phyloP scores from a whole-genome alignment of 2,888 invertebrate genomes.

The Pyrrhia umbra region DNA sequence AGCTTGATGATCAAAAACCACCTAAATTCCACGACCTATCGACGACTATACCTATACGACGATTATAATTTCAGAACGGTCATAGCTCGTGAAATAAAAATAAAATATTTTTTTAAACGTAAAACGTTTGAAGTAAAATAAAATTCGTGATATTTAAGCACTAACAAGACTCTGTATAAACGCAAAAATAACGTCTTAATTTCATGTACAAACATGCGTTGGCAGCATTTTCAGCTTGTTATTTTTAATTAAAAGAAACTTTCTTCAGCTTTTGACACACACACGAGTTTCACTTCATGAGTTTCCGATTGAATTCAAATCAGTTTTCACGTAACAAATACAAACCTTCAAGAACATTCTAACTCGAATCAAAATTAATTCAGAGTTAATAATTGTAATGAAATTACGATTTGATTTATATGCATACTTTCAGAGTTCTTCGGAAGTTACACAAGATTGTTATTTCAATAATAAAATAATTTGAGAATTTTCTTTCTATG shows the following conservation, averaged over 20 bases:
- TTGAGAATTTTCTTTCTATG: too few relatives aligned
- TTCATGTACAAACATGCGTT: conserved; percentile 33
- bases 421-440: conserved; percentile 13
- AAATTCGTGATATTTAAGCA: conserved; percentile 17
- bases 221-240: conserved; percentile 47
- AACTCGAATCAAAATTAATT: conserved; percentile 37
- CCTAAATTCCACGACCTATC: too few relatives aligned
- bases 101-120: neutral
- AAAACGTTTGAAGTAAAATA: conserved; percentile 16
- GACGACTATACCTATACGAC: too few relatives aligned
- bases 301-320: conserved; percentile 39
- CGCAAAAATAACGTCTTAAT: conserved; percentile 45
- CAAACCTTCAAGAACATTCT: conserved; percentile 27
- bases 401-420: conserved; percentile 14
- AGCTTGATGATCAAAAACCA: too few relatives aligned
- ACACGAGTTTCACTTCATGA: too few relatives aligned
- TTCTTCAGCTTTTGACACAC: conserved; percentile 33
- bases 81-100: neutral
- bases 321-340: conserved; percentile 31
- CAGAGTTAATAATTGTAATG: conserved; percentile 38
- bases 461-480: conserved; percentile 24
- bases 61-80: neutral
- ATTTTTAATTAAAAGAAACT: conserved; percentile 61
- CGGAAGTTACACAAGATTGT: too few relatives aligned
- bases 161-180: conserved; percentile 23